Conservation (phyloP, 92 coral and sea anemone species). For the Phenganax marumi region DNA sequence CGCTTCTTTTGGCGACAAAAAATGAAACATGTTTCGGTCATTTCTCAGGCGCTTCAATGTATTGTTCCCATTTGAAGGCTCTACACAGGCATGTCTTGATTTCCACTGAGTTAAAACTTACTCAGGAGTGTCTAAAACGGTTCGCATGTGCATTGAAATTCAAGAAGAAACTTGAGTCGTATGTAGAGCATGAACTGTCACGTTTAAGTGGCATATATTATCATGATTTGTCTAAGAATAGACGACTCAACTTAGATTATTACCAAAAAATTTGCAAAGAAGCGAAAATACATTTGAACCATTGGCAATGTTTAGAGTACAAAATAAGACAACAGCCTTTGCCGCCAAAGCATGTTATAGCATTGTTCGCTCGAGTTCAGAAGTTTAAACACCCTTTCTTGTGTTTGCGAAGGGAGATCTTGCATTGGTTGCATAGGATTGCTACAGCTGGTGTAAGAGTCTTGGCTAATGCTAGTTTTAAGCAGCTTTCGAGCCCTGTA, state of each 20-base stretch:
- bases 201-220: conserved; percentile 27
- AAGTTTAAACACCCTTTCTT: conserved; percentile 18
- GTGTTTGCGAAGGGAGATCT: conserved; percentile 17
- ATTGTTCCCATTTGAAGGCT: conserved; percentile 12
- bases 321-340: conserved; percentile 27
- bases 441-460: conserved; percentile 31
- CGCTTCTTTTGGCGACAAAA: conserved; percentile 18
- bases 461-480: conserved; percentile 43
- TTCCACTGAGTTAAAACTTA: conserved; percentile 30
- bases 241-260: conserved; percentile 24
- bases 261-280: conserved; percentile 75
- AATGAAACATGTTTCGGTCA: conserved; percentile 39
- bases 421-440: conserved; percentile 23
- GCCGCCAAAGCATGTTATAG: neutral
- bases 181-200: conserved; percentile 25
- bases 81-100: conserved; percentile 17
- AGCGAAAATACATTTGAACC: conserved; percentile 72
- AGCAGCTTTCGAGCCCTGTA: conserved; percentile 40
- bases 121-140: conserved; percentile 42
- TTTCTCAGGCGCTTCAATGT: conserved; percentile 16
- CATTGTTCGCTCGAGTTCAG: neutral
- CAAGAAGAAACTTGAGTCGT: conserved; percentile 22
- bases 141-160: conserved; percentile 26
- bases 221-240: conserved; percentile 22
- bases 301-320: conserved; percentile 47